Base-by-base conservation (phyloP, 2,113 vertebrate genomes). In the Willisornis vidua region DNA sequence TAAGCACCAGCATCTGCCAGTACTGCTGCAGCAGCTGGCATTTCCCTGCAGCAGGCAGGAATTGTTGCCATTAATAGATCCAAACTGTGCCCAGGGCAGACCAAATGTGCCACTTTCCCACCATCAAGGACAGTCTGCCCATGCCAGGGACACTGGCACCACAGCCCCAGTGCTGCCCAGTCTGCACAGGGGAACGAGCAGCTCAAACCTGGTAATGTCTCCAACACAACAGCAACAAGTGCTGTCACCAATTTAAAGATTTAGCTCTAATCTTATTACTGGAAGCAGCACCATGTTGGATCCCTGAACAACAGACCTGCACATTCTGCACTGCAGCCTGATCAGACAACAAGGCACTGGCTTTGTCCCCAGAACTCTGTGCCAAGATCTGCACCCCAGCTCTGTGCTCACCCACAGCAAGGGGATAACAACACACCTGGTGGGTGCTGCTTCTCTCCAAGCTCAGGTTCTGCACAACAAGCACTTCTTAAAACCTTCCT, bases 21-120 rank as follows among this genome's bases (percentile, higher is more conserved):
- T 67, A 24, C 1, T 77, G 59, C 72, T 49, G 83, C 72, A 87
- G 93, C 85, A 96, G 79, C 57, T 94, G 90, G 68, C 87, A n/a
- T 90, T 91, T 92, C 0, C 0, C 72, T 93, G 14, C 2, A 83
- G 85, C 18, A 55, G 55, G 75, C 94, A 88, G 59, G 35, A 93
- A 93, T 37, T 94, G 75, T 93, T 96, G 77, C 95, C 94, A 91
- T 95, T 88, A 96, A 94, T 87, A 97, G 91, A 90, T 70, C 52
- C 55, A 74, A 90, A 87, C 24, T 52, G 61, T 63, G 83, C 57
- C 61, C 65, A 86, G 59, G 63, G 76, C 6, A 0, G 43, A 71
- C 75, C 85, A 94, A 93, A 94, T 19, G 67, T 5, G 57, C 39
- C 51, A 9, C 66, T 88, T 77, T 93, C 72, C 79, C 90, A 88